These are phyloP conservation scores for Dryocosmus kuriphilus DNA, from an alignment of 2,888 invertebrate genomes.

Conservation along the genomic window DNA sequence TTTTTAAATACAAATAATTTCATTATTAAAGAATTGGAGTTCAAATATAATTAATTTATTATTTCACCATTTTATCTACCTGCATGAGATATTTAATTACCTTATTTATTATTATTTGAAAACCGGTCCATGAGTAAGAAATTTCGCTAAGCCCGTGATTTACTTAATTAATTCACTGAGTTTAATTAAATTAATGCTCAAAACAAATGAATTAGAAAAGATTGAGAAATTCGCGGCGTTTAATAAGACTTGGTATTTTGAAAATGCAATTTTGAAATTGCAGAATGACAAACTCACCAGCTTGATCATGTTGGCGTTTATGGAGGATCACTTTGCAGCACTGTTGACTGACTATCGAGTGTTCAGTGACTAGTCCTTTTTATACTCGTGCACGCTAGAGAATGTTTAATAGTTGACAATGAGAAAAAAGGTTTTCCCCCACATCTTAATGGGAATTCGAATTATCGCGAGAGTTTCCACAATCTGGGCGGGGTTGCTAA, in stretches of 20 bases:
- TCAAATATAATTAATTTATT: too few species aligned
- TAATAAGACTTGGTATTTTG: background rate
- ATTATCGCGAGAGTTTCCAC: constrained; percentile 23
- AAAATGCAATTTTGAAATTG: background rate
- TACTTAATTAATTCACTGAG: too few species aligned
- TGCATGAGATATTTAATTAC: too few species aligned
- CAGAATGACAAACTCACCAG: constrained; percentile 80
- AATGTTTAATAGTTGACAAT: constrained; percentile 33
- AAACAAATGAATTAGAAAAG: too few species aligned
- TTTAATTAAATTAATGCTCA: too few species aligned
- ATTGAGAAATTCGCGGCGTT: background rate
- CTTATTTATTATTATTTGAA: too few species aligned
- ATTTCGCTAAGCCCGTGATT: too few species aligned
- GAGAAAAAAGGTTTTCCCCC: constrained; percentile 26
- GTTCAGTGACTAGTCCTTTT: constrained; percentile 20
- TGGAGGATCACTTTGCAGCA: constrained; percentile 25
- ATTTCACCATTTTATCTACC: too few species aligned
- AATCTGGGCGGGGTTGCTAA: constrained; percentile 7
- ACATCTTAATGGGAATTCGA: constrained; percentile 16
- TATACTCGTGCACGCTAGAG: constrained; percentile 31
- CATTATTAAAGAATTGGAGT: too few species aligned
- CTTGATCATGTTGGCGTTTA: constrained; percentile 80
- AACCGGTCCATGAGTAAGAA: too few species aligned
- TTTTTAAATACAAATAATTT: too few species aligned
- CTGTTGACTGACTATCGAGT: constrained; percentile 38